A percentile compares a stretch with the other conserved stretches of the same genome.
Conservation (phyloP, 2,888 invertebrate species). For the Calameuta filiformis region DNA sequence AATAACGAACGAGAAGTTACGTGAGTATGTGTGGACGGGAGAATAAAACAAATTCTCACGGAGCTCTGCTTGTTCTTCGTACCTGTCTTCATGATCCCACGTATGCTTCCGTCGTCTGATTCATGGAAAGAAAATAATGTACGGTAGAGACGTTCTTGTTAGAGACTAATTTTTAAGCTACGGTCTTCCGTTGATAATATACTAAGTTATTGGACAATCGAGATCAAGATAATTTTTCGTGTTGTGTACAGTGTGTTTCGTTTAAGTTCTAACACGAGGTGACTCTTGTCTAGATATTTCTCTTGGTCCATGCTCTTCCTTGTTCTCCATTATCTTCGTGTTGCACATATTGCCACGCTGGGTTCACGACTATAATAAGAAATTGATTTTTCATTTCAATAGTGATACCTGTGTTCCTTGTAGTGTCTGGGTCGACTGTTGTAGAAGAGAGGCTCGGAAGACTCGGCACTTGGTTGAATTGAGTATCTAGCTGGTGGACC, state of each 20-base stretch:
- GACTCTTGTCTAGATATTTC: background rate
- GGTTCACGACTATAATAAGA: background rate
- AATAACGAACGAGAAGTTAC: background rate
- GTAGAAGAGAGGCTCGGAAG: constrained; percentile 84
- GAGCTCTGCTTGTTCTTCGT: constrained; percentile 36
- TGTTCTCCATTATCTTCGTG: background rate
- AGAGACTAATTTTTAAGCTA: background rate
- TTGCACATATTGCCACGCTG: background rate
- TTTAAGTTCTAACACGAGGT: background rate
- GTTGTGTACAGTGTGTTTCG: background rate
- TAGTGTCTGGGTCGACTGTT: constrained; percentile 86
- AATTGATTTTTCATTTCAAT: constrained; percentile 2
- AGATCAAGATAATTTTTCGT: background rate
- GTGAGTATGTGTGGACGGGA: background rate
- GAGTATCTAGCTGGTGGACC: constrained; percentile 53
- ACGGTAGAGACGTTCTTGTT: background rate
- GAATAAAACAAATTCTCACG: constrained; percentile 8
- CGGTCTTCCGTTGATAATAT: background rate
- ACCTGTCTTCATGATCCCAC: constrained; percentile 71
- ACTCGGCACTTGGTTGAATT: constrained; percentile 62
- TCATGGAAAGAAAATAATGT: constrained; percentile 45
- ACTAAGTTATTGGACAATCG: background rate
- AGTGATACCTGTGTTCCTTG: constrained; percentile 68
- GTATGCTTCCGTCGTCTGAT: constrained; percentile 69
- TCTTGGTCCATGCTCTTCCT: background rate